Percentiles rank a stretch among this genome's conserved stretches.
Conservation (phyloP, 2,113 vertebrate species). For the Bos taurus region DNA sequence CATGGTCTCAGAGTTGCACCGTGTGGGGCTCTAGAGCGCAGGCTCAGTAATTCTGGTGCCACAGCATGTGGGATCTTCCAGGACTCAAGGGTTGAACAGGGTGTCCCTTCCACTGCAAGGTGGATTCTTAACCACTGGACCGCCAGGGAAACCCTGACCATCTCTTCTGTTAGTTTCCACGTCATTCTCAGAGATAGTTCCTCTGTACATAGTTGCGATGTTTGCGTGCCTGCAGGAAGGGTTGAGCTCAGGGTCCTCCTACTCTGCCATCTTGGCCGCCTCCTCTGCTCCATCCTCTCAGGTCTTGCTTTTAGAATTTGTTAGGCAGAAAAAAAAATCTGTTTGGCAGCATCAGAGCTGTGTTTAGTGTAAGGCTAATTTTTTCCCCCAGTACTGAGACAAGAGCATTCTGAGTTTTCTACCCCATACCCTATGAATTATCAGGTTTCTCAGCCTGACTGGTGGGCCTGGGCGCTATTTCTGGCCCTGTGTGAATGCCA, state of each 20-base stretch:
- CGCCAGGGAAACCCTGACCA: neutral
- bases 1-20: neutral
- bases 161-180: neutral
- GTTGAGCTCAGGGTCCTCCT: neutral
- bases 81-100: neutral
- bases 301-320: neutral
- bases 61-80: accelerated
- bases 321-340: neutral
- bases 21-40: neutral
- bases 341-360: neutral
- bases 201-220: neutral
- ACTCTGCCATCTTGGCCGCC: neutral
- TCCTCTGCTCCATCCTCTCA: neutral
- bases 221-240: neutral
- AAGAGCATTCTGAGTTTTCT: neutral
- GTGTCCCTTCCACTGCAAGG: neutral
- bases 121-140: neutral
- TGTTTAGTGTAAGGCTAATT: neutral
- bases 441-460: neutral
- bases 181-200: neutral
- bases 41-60: neutral
- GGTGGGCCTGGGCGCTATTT: neutral
- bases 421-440: neutral
- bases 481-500: neutral
- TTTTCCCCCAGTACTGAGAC: neutral